A percentile compares a stretch with the other conserved stretches of the same genome.
These are phyloP conservation scores for Leucania comma DNA, from an alignment of 2,888 invertebrate genomes.

Conservation along the genomic window DNA sequence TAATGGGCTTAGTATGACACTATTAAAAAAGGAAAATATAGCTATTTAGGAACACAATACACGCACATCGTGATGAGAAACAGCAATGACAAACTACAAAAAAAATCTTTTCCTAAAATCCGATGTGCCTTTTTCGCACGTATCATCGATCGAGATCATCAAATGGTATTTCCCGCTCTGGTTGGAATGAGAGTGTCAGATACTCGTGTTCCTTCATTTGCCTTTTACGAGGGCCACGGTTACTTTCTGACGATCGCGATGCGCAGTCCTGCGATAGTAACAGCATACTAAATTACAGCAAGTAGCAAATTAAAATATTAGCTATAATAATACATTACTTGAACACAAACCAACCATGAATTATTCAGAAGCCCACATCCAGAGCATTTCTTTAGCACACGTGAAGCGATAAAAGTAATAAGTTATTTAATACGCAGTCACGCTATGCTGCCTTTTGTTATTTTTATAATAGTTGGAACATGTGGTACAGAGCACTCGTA, in stretches of 20 bases:
- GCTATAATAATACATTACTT: conserved; percentile 7
- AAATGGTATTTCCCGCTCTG: too few relatives aligned
- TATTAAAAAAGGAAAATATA: neutral
- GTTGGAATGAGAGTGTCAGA: too few relatives aligned
- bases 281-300: too few relatives aligned
- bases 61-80: too few relatives aligned
- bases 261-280: neutral
- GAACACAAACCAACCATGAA: conserved; percentile 13
- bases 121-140: neutral
- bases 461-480: conserved; percentile 19
- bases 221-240: too few relatives aligned
- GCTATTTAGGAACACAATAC: neutral
- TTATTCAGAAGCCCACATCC: conserved; percentile 24
- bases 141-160: too few relatives aligned
- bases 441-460: conserved; percentile 29
- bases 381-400: conserved; percentile 25
- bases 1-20: neutral
- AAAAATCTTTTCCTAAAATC: neutral
- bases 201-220: too few relatives aligned
- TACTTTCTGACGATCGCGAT: too few relatives aligned
- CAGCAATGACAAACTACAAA: neutral
- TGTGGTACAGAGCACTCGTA: neutral
- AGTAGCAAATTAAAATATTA: conserved; percentile 11
- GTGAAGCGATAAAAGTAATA: conserved; percentile 31
- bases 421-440: conserved; percentile 33